These are phyloP conservation scores for Cordilura impudica DNA, from an alignment of 2,888 invertebrate species.

Conservation along the genomic window DNA sequence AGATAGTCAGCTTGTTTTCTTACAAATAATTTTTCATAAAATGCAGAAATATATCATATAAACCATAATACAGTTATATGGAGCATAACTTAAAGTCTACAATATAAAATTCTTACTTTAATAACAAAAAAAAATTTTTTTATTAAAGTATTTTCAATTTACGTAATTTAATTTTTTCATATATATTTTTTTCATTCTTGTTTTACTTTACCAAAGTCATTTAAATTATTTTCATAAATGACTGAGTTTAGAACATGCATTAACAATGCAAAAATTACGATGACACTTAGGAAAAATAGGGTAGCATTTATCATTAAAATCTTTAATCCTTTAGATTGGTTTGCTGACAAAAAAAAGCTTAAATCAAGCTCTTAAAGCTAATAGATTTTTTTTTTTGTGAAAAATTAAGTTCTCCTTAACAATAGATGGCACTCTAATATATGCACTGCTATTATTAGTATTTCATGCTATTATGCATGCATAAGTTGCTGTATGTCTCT, in stretches of 20 bases:
- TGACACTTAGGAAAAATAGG: not conserved
- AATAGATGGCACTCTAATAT: no score
- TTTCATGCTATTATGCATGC: not conserved
- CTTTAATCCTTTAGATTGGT: not conserved
- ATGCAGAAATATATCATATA: not conserved
- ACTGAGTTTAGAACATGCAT: constrained; percentile 26
- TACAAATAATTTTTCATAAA: constrained; percentile 24
- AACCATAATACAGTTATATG: constrained; percentile 12
- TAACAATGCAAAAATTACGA: constrained; percentile 30
- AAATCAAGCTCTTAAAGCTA: no score
- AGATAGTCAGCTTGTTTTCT: not conserved
- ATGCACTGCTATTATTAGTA: not conserved
- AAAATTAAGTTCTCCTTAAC: not conserved
- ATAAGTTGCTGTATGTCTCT: not conserved
- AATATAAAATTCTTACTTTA: not conserved
- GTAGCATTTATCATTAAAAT: not conserved
- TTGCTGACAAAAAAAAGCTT: constrained; percentile 14
- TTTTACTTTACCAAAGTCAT: constrained; percentile 10
- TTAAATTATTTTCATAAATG: constrained; percentile 45
- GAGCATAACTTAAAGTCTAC: not conserved
- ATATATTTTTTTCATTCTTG: constrained; percentile 3
- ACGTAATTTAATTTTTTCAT: constrained; percentile 16
- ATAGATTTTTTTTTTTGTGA: not conserved
- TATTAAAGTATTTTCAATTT: no score
- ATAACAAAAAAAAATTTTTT: not conserved